Evolutionary conservation across 2,888 invertebrate species (phyloP).

Genomic region (Rhamnusium bicolor): DNA sequence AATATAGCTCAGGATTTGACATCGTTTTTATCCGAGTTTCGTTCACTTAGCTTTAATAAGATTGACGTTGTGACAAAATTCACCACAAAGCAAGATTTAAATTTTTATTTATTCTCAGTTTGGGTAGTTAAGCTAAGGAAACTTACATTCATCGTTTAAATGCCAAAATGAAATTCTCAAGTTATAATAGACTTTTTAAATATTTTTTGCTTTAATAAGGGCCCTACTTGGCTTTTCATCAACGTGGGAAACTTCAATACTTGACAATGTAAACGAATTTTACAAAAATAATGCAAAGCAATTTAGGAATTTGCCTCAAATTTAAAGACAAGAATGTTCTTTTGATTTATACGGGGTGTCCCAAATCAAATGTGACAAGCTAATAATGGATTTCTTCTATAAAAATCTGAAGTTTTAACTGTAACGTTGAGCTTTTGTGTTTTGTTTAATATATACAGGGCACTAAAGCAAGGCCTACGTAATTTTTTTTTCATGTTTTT

Average conservation of each 20-base stretch:
- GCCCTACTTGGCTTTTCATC: not conserved
- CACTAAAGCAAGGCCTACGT: too few relatives aligned
- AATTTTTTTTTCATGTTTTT: too few relatives aligned
- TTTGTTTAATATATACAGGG: too few relatives aligned
- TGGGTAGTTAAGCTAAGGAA: not conserved
- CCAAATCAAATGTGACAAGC: too few relatives aligned
- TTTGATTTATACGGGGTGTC: too few relatives aligned
- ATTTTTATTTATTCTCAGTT: conserved; percentile 26
- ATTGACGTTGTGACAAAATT: conserved; percentile 20
- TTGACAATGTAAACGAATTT: not conserved
- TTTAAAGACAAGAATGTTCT: too few relatives aligned
- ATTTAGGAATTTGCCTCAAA: not conserved
- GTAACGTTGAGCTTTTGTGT: too few relatives aligned
- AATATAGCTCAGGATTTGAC: conserved; percentile 32
- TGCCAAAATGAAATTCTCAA: not conserved
- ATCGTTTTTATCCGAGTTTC: conserved; percentile 28
- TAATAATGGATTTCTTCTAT: too few relatives aligned
- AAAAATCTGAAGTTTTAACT: too few relatives aligned
- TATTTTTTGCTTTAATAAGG: not conserved
- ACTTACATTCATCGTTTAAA: not conserved
- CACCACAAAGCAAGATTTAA: conserved; percentile 22
- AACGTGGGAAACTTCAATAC: not conserved
- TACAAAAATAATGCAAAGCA: not conserved
- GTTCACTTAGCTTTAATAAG: conserved; percentile 29
- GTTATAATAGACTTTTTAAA: conserved; percentile 6